Base-by-base conservation (phyloP, 2,888 invertebrate species). In the Drosophila leonis region DNA sequence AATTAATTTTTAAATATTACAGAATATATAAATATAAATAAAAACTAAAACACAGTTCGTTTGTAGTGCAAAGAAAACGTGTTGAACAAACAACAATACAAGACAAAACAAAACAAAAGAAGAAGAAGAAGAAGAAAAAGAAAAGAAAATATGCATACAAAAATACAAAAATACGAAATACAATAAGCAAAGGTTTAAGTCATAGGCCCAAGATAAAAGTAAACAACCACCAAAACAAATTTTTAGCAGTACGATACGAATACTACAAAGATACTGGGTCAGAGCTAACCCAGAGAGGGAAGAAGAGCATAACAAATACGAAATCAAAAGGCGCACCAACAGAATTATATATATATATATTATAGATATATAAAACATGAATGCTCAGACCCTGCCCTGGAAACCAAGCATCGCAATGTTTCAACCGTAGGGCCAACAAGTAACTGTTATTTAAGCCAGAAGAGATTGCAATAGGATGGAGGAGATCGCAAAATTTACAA, bases 141-240 rank as follows among this genome's bases (percentile, higher is more conserved):
- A 37, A 42, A 57, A 41, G 69, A 60, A 55, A 68, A 51, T 65
- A 82, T 64, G 67, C 71, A 67, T 65, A 52, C 33, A 49, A 39
- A 20, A 64, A 65, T 27, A 72, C 24, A 65, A 41, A 29, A 65
- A 62, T 68, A 79, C 80, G 69, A 71, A 62, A 84, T 76, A 88
- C 86, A 83, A 88, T 88, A 83, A 88, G 86, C 69, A 80, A 88
- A 74, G 77, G 83, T 88, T 88, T 83, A 86, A 82, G 80, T 82
- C 70, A 83, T 88, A 82, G 86, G 88, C 88, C 86, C 83, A 88
- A 88, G 54, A 86, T 74, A 83, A 83, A 88, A 60, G 79, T 70
- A 68, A 49, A 75, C 74, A 79, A 79, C 82, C 82, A 82, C 82
- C 88, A 82, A 66, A 35, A 65, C 63, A 72, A 75, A 81, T 76